Conservation (phyloP, 1,140 invertebrate genomes). For the Chironomus tepperi region DNA sequence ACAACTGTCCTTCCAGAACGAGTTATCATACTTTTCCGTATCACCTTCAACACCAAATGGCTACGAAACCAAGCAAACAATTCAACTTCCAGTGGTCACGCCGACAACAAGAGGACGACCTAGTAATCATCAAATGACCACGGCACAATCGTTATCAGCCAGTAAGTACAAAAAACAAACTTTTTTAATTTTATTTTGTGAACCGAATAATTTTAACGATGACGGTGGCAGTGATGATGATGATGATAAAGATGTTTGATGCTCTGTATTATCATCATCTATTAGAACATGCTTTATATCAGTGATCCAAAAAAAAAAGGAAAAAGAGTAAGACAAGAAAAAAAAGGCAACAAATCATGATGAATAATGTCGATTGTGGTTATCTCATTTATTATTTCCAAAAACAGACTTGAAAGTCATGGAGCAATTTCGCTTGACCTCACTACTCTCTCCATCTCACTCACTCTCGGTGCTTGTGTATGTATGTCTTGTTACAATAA, state of each 20-base stretch:
- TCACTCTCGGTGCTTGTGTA: too few relatives aligned
- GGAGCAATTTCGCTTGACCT: constrained; percentile 11
- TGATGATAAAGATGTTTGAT: too few relatives aligned
- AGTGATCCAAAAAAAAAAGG: background rate
- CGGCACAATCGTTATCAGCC: constrained; percentile 6
- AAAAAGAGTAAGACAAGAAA: too few relatives aligned
- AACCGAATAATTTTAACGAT: background rate
- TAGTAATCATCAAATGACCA: background rate
- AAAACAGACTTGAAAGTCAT: background rate
- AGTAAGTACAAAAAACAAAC: background rate
- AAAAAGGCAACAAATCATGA: background rate
- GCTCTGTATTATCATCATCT: background rate
- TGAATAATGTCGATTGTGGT: background rate
- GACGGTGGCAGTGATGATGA: too few relatives aligned
- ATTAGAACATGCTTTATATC: background rate
- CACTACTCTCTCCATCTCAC: too few relatives aligned
- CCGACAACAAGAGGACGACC: background rate
- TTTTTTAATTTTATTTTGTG: constrained; percentile 1
- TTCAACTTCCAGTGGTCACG: background rate
- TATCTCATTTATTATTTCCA: background rate
- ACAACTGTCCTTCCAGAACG: background rate
- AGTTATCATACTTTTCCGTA: background rate
- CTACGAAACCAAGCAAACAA: background rate
- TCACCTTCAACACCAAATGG: background rate
- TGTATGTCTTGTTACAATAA: too few relatives aligned